Evolutionary conservation across 1,140 invertebrate species (phyloP), one percentile per base, ranked within the genome.

Genomic region (Drosophila pandora): DNA sequence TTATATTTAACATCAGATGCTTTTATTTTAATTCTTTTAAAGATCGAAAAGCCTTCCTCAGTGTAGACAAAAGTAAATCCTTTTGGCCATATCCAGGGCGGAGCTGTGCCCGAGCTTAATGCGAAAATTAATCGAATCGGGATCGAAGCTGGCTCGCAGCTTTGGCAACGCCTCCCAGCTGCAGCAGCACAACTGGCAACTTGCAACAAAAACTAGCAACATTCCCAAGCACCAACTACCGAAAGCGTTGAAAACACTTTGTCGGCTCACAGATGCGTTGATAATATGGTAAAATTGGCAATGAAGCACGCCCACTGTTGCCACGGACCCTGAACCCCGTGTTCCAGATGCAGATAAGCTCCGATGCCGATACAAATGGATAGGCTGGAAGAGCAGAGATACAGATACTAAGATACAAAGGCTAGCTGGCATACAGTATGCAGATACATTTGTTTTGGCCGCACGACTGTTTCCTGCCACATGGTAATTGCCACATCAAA

Each of bases 121-220:
- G 89, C 90, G 90, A 89, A 90, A 90, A 90, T 90, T 90, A 90
- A 90, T 90, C 90, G 90, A 90, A 90, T 79, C 90, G 85, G 89
- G 90, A 80, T 79, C 72, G 82, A 67, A 65, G 47, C 62, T 59
- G 60, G 47, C 59, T 48, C 39, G 55, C 54, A 55, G 55, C 73
- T 47, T 30, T 52, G 60, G 71, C 53, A 75, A 75, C 71, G 71
- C 71, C 71, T 64, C 64, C 61, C 71, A 65, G 71, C 71, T 74
- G 71, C 52, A 45, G 30, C 22, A 63, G 37, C 30, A 34, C 58
- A 78, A 63, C 65, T 60, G 47, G 65, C 55, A 73, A 67, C 65
- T 47, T 32, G 70, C 60, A 74, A 88, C 68, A 30, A 53, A 60
- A 32, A 65, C 59, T 41, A 59, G 80, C 64, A 62, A 89, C 87